phyloP scores from a whole-genome alignment of 2,888 invertebrate species.

The Andrena chrysosceles region DNA sequence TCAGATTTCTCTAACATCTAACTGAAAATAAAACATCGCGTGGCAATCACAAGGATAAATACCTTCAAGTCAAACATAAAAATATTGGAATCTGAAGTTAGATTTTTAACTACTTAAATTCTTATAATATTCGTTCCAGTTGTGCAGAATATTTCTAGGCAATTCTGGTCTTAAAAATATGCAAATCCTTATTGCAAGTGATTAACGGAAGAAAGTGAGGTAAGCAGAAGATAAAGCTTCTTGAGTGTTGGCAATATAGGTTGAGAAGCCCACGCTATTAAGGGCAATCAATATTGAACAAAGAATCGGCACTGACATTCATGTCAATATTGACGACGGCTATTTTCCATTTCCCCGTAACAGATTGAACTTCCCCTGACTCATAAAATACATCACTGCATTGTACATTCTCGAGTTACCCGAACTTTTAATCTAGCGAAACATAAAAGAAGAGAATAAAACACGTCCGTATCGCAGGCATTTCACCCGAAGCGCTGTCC shows the following conservation, averaged over 20 bases:
- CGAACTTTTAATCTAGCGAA: too few species aligned
- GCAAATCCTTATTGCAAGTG: not conserved
- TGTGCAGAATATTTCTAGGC: not conserved
- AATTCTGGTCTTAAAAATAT: not conserved
- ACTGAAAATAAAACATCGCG: too few species aligned
- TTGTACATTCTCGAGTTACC: too few species aligned
- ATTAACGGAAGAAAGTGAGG: not conserved
- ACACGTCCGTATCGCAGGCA: not conserved
- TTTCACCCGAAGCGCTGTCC: not conserved
- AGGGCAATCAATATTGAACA: slow-evolving; percentile 22
- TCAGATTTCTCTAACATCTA: too few species aligned
- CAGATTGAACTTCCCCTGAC: not conserved
- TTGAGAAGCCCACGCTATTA: slow-evolving; percentile 23
- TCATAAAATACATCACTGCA: too few species aligned
- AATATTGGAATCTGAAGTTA: too few species aligned
- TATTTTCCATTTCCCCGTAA: not conserved
- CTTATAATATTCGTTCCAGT: too few species aligned
- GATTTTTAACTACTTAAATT: too few species aligned
- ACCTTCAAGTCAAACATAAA: too few species aligned
- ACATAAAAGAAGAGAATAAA: too few species aligned
- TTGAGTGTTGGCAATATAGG: not conserved
- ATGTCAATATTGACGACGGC: slow-evolving; percentile 13
- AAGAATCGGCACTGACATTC: slow-evolving; percentile 25
- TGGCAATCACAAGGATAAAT: too few species aligned
- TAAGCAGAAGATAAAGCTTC: slow-evolving; percentile 12